Evolutionary conservation across 2,888 invertebrate species (phyloP), one percentile per base, ranked within the genome.

Genomic region (Parnassius glacialis): DNA sequence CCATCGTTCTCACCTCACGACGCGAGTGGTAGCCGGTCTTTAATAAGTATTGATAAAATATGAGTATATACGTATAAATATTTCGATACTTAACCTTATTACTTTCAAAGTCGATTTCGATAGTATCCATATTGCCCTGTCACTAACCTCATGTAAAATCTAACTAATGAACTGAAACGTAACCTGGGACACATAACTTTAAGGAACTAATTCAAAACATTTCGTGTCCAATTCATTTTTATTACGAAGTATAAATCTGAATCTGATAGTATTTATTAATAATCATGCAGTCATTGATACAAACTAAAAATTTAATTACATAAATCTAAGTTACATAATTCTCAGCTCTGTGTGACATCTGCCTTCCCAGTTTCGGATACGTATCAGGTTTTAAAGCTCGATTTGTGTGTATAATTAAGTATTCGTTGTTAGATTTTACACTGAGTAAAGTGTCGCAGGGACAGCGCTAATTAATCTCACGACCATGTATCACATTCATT

Each of bases 31-130:
- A 91, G 91, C 90, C 85, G 85, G 80, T 81, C 87, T 87, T 90
- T 91, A 91, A 91, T 90, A 91, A 89, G 87, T 87, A 87, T 90
- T 89, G 90, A 90, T 91, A 90, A 91, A 90, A 87, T 89, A 91
- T 90, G 89, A 89, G 89, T 88, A 89, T 87, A 13, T 13, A 87
- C 87, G 88, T 85, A 90, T 87, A 89, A 89, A 91, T 85, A 89
- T 88, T 88, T 84, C 76, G 80, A 84, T 87, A 80, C 85, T 80
- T 83, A 81, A 74, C 74, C 76, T 72, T 71, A 75, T 76, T 76
- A 76, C 70, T 69, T 67, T 51, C 51, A 55, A 55, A 55, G 55
- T 55, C 48, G 11, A 60, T 43, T 54, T 43, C 9, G 50, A 55
- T 68, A 67, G 71, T 68, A 64, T 60, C 64, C 64, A 63, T 58